Evolutionary conservation across 53 echinoderm and acorn worm species (phyloP).

Genomic region (Apostichopus leukothele): DNA sequence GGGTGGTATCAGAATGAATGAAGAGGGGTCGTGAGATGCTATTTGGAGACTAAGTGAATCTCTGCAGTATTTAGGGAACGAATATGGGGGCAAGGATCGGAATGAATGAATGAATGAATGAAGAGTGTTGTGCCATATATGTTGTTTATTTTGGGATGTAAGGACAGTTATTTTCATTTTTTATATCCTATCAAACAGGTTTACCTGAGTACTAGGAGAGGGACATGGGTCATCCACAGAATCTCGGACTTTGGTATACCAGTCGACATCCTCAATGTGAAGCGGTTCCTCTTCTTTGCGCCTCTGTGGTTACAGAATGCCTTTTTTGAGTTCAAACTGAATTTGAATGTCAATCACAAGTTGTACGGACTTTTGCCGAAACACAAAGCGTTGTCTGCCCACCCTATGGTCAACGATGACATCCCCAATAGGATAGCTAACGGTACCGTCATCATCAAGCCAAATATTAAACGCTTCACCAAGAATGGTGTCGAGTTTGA

Average conservation of each 20-base stretch:
- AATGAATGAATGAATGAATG: too few species aligned
- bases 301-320: slow-evolving; percentile 13
- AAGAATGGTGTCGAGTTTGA: slow-evolving; percentile 71
- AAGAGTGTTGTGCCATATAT: too few species aligned
- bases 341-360: slow-evolving; percentile 53
- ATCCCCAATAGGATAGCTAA: slow-evolving; percentile 68
- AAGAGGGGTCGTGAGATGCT: too few species aligned
- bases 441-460: slow-evolving; percentile 71
- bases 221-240: slow-evolving; percentile 69
- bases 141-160: too few species aligned
- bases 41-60: too few species aligned
- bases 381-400: slow-evolving; percentile 25
- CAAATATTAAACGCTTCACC: slow-evolving; percentile 67
- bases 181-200: slow-evolving; percentile 45
- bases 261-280: slow-evolving; percentile 45
- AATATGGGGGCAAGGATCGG: too few species aligned
- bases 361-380: slow-evolving; percentile 57
- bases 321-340: slow-evolving; percentile 25
- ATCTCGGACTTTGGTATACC: slow-evolving; percentile 60
- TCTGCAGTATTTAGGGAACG: too few species aligned
- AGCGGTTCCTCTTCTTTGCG: slow-evolving; percentile 13
- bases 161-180: background rate
- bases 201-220: slow-evolving; percentile 68
- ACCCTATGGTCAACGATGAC: slow-evolving; percentile 74
- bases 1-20: too few species aligned